phyloP scores from a whole-genome alignment of 2,113 vertebrate genomes.

The Taxidea taxus region DNA sequence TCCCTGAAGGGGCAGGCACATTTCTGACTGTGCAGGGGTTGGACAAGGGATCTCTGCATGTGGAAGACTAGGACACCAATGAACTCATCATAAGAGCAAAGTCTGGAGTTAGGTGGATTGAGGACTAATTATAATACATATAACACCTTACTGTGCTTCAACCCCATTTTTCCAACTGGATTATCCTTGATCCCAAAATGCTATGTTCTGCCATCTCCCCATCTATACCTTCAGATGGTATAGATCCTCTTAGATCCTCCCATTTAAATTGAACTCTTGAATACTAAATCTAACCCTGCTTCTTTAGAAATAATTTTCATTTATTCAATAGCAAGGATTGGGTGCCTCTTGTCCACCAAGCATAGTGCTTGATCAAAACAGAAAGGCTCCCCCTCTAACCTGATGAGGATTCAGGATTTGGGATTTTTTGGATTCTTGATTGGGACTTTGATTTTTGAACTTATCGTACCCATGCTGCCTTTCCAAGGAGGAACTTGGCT shows the following conservation, averaged over 20 bases:
- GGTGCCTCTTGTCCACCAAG: background rate
- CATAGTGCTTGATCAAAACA: background rate
- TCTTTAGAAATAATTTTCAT: background rate
- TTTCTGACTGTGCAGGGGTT: background rate
- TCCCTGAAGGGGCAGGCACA: background rate
- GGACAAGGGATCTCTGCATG: background rate
- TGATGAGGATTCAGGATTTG: background rate
- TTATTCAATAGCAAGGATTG: background rate
- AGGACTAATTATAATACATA: background rate
- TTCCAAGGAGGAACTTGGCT: constrained; percentile 30
- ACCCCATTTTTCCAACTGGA: background rate
- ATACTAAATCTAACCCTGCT: background rate
- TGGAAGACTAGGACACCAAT: background rate
- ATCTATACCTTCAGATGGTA: background rate
- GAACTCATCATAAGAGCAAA: background rate
- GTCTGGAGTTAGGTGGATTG: background rate
- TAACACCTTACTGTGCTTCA: background rate
- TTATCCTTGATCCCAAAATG: background rate
- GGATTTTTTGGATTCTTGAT: background rate
- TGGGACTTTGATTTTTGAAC: background rate
- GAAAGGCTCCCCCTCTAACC: background rate
- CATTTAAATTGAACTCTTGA: background rate
- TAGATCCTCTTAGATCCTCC: background rate
- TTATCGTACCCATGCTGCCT: background rate
- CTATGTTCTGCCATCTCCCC: background rate